Percentiles rank a stretch among this genome's conserved stretches.
These are phyloP conservation scores for Campopleginae sp. DNA, from an alignment of 2,888 invertebrate genomes.

Conservation along the genomic window DNA sequence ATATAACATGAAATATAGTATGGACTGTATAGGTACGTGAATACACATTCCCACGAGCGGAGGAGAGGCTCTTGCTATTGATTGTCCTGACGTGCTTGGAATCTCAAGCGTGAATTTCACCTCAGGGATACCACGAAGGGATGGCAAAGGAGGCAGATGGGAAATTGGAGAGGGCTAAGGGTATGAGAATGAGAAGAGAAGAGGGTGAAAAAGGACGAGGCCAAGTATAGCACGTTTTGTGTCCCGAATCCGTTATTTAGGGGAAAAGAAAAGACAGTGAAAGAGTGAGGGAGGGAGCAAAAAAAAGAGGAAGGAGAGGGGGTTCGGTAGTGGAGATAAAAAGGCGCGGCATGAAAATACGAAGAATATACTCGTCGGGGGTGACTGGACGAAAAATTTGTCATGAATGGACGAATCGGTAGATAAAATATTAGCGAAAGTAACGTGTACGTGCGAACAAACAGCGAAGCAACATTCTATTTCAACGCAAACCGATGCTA, in stretches of 20 bases:
- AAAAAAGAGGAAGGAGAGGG: neutral
- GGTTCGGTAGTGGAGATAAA: neutral
- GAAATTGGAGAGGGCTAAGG: neutral
- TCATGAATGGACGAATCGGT: slow-evolving; percentile 68
- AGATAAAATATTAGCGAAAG: slow-evolving; percentile 64
- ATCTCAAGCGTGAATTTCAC: slow-evolving; percentile 70
- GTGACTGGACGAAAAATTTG: slow-evolving; percentile 48
- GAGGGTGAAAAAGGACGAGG: slow-evolving; percentile 64
- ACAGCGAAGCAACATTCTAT: neutral
- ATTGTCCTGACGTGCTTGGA: slow-evolving; percentile 77
- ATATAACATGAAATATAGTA: slow-evolving; percentile 42
- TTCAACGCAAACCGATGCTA: neutral
- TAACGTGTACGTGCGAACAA: slow-evolving; percentile 33
- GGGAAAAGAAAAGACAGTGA: slow-evolving; percentile 21
- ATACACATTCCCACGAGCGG: slow-evolving; percentile 75
- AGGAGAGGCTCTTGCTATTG: slow-evolving; percentile 72
- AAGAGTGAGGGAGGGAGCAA: neutral
- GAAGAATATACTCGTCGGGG: slow-evolving; percentile 36
- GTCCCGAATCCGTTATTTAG: slow-evolving; percentile 71
- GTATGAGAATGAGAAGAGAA: slow-evolving; percentile 19
- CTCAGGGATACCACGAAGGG: slow-evolving; percentile 58
- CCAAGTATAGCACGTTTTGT: slow-evolving; percentile 59
- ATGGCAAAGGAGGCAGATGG: slow-evolving; percentile 28
- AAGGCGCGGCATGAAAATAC: slow-evolving; percentile 39
- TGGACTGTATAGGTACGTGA: slow-evolving; percentile 66